Evolutionary conservation across 2,113 vertebrate genomes (phyloP).

Genomic region (Copsychus sechellarum): DNA sequence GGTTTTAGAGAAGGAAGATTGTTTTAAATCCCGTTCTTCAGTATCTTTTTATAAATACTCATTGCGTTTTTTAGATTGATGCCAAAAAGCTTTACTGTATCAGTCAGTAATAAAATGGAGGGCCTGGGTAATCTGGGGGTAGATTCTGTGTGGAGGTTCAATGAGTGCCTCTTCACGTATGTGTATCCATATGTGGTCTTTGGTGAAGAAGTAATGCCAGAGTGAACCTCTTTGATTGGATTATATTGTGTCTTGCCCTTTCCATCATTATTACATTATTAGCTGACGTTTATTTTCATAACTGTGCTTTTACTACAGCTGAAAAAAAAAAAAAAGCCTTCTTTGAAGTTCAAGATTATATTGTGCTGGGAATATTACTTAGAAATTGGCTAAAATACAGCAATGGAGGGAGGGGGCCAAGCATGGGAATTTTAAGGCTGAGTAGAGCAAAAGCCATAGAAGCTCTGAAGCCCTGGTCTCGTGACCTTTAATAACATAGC

Average conservation of each 20-base stretch:
- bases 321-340: not conserved
- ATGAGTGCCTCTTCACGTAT: not conserved
- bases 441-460: not conserved
- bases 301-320: conserved; percentile 23
- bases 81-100: not conserved
- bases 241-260: not conserved
- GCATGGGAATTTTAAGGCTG: not conserved
- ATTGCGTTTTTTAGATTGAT: not conserved
- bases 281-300: conserved; percentile 33
- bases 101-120: not conserved
- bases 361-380: not conserved
- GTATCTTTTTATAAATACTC: not conserved
- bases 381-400: not conserved
- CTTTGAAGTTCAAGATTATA: conserved; percentile 30
- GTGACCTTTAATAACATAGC: not conserved
- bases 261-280: not conserved
- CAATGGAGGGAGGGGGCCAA: not conserved
- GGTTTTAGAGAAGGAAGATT: not conserved
- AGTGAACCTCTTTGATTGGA: not conserved
- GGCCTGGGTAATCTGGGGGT: not conserved
- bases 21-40: not conserved
- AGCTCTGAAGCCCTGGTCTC: not conserved
- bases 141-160: not conserved
- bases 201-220: not conserved
- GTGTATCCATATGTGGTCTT: not conserved